These are phyloP conservation scores for Tachycineta bicolor DNA, from an alignment of 2,113 vertebrate species.

Conservation along the genomic window DNA sequence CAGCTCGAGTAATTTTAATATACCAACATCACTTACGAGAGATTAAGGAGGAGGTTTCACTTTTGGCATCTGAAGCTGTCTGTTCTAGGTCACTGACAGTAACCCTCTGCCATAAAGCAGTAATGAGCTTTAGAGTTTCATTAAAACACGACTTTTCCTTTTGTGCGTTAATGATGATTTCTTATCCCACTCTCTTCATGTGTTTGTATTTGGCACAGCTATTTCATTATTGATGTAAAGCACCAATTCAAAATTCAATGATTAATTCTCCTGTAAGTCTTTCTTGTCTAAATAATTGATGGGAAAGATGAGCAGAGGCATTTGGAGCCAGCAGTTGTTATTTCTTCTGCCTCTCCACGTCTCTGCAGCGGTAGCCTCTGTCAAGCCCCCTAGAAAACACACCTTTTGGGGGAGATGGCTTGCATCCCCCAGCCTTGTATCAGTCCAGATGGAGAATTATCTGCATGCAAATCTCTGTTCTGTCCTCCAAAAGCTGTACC, in stretches of 20 bases:
- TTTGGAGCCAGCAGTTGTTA: conserved; percentile 7
- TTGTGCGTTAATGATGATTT: conserved; percentile 36
- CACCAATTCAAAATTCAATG: conserved; percentile 67
- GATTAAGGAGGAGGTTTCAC: background rate
- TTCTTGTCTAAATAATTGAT: conserved; percentile 78
- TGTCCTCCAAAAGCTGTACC: background rate
- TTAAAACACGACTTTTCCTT: conserved; percentile 54
- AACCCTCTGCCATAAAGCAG: background rate
- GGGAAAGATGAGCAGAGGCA: conserved; percentile 54
- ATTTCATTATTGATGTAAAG: conserved; percentile 77
- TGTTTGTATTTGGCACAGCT: conserved; percentile 64
- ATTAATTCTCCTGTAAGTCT: conserved; percentile 78
- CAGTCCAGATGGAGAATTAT: conserved; percentile 12
- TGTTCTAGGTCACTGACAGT: conserved; percentile 12
- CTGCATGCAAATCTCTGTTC: background rate
- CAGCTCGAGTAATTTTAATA: background rate
- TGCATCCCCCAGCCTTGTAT: conserved; percentile 1
- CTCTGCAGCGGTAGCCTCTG: background rate
- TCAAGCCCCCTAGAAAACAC: background rate
- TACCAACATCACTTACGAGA: background rate
- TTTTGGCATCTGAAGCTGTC: background rate
- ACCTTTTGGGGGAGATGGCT: background rate
- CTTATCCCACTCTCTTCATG: conserved; percentile 49
- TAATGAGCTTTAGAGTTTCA: conserved; percentile 51
- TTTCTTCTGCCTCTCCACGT: conserved; percentile 11